A percentile compares a stretch with the other conserved stretches of the same genome.
phyloP scores from a whole-genome alignment of 2,113 vertebrate species.

The Nesospiza acunhae region DNA sequence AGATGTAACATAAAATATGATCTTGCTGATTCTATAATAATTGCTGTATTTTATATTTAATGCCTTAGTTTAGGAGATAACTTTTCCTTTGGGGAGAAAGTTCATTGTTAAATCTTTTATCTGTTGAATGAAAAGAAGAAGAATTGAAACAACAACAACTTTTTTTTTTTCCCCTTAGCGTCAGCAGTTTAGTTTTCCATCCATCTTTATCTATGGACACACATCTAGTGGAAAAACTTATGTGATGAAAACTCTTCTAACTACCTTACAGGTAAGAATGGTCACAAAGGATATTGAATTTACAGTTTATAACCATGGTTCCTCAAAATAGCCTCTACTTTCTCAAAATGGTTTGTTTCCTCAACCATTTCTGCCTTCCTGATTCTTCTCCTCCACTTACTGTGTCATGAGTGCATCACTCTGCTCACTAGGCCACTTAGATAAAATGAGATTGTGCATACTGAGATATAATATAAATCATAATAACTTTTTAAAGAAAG shows the following conservation, averaged over 20 bases:
- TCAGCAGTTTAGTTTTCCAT: slow-evolving; percentile 88
- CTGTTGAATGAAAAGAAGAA: background rate
- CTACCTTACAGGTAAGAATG: slow-evolving; percentile 86
- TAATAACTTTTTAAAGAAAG: background rate
- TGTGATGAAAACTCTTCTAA: slow-evolving; percentile 84
- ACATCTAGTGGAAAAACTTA: slow-evolving; percentile 94
- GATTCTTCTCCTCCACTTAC: background rate
- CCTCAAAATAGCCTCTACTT: background rate
- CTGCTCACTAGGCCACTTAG: background rate
- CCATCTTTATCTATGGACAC: slow-evolving; percentile 94
- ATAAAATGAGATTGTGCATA: background rate
- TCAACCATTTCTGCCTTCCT: background rate
- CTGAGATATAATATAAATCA: background rate
- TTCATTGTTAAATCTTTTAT: background rate
- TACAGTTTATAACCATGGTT: background rate
- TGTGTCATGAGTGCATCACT: background rate
- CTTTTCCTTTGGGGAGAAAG: background rate
- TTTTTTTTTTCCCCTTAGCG: slow-evolving; percentile 56
- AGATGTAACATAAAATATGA: background rate
- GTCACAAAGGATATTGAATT: background rate
- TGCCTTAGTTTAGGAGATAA: background rate
- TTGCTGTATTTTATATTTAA: background rate
- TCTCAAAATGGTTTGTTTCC: background rate
- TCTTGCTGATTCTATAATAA: background rate
- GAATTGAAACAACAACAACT: background rate